These are phyloP conservation scores for Copidosoma aretas DNA, from an alignment of 2,888 invertebrate species.

Conservation along the genomic window DNA sequence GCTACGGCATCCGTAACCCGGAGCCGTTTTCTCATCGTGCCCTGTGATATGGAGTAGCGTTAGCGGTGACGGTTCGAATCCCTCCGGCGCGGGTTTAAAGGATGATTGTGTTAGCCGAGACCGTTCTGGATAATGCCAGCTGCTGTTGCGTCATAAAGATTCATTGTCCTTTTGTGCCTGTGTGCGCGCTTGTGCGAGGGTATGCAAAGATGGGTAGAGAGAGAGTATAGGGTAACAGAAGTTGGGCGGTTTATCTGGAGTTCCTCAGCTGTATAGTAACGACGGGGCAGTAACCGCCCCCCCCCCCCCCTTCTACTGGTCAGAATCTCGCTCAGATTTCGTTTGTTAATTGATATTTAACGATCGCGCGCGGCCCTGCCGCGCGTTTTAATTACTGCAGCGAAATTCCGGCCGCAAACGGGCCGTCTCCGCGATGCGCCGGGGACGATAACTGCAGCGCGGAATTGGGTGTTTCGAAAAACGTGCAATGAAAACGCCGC, in stretches of 20 bases:
- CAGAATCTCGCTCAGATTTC: not conserved
- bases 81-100: slow-evolving; percentile 20
- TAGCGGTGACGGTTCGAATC: slow-evolving; percentile 1
- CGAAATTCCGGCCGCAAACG: too few relatives aligned
- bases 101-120: slow-evolving; percentile 33
- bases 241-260: not conserved
- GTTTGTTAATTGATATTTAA: not conserved
- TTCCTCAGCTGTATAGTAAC: not conserved
- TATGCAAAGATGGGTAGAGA: not conserved
- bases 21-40: slow-evolving; percentile 18
- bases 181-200: not conserved
- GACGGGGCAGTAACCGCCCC: not conserved
- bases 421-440: too few relatives aligned
- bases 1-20: not conserved
- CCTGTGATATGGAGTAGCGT: not conserved
- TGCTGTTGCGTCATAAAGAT: slow-evolving; percentile 29
- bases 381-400: too few relatives aligned
- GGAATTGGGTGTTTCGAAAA: too few relatives aligned
- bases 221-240: not conserved
- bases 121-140: slow-evolving; percentile 31
- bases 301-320: not conserved
- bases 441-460: too few relatives aligned
- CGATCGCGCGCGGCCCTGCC: not conserved
- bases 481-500: too few relatives aligned
- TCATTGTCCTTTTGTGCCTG: slow-evolving; percentile 5